Evolutionary conservation across 2,888 invertebrate genomes (phyloP), one percentile per base, ranked within the genome.

Genomic region (Ethmia dodecea): DNA sequence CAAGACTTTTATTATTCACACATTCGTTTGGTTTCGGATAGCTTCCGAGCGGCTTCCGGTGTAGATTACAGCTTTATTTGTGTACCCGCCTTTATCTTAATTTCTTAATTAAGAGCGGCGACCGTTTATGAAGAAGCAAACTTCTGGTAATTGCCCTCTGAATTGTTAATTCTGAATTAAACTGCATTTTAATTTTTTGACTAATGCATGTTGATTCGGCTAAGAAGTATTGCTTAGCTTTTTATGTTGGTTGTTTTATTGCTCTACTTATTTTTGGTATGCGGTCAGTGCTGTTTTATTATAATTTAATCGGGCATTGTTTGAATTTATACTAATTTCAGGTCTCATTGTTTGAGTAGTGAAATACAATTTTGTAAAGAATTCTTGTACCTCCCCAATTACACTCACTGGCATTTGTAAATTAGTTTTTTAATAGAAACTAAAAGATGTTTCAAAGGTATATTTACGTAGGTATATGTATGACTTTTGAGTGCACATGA

Each of bases 21-120:
- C 66, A 71, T 68, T 66, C 47, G 57, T 63, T 26, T 59, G 55
- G 62, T 61, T 68, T 68, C 60, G 64, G 63, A 60, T 60, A 63
- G 73, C 79, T 80, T 75, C 79, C 74, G 77, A 71, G 59, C 52
- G 61, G 66, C 60, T 78, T 81, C 80, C 79, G 76, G 73, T 43
- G 59, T 70, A 75, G 76, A 77, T 78, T 73, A 72, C 61, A 60
- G 62, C 58, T 73, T 73, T 72, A 70, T 79, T 71, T 72, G 71
- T 70, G 67, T 69, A 58, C 60, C 51, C 49, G 22, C 35, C 47
- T 53, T 71, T 80, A 83, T 84, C 80, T 78, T 77, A 73, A 79
- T 77, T 79, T 75, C 77, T 79, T 78, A 80, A 83, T 83, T 79
- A 81, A 75, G 51, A 49, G 50, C 60, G 45, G 46, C 49, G 54